Percentiles rank a stretch among this genome's conserved stretches.
phyloP scores from a whole-genome alignment of 2,888 invertebrate species.

The Pristionchus arcanus region DNA sequence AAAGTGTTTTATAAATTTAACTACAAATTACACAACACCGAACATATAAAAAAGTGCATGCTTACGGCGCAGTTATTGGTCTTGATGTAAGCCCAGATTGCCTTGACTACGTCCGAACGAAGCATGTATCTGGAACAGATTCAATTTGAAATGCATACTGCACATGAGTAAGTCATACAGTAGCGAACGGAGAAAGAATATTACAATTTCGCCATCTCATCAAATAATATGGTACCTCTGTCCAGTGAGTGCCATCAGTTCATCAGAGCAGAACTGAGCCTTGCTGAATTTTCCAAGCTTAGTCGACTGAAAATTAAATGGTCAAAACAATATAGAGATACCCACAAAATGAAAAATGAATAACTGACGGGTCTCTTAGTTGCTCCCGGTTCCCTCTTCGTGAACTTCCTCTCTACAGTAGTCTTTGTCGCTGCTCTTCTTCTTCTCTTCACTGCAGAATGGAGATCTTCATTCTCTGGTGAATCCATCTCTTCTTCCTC shows the following conservation, averaged over 20 bases:
- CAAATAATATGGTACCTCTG: not conserved
- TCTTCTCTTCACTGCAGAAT: constrained; percentile 51
- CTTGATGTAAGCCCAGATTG: constrained; percentile 45
- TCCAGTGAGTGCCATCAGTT: constrained; percentile 20
- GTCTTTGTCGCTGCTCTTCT: constrained; percentile 34
- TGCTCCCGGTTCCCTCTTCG: not conserved
- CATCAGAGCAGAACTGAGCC: not conserved
- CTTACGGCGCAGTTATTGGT: not conserved
- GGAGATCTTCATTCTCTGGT: constrained; percentile 37
- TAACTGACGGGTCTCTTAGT: not conserved
- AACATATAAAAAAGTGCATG: not conserved
- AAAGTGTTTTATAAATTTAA: not conserved
- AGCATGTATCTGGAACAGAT: constrained; percentile 24
- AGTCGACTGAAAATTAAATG: not conserved
- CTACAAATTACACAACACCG: not conserved
- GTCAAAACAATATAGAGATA: not conserved
- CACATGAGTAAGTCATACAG: not conserved
- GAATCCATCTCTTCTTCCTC: not conserved
- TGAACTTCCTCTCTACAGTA: constrained; percentile 3
- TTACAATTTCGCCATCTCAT: not conserved
- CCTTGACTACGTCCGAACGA: constrained; percentile 44
- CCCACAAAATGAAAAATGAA: not conserved
- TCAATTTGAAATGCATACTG: constrained; percentile 11
- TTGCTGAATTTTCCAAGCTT: not conserved
- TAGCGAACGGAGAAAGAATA: not conserved